Evolutionary conservation across 2,888 invertebrate genomes (phyloP).

Genomic region (Pyrochroa serraticornis): DNA sequence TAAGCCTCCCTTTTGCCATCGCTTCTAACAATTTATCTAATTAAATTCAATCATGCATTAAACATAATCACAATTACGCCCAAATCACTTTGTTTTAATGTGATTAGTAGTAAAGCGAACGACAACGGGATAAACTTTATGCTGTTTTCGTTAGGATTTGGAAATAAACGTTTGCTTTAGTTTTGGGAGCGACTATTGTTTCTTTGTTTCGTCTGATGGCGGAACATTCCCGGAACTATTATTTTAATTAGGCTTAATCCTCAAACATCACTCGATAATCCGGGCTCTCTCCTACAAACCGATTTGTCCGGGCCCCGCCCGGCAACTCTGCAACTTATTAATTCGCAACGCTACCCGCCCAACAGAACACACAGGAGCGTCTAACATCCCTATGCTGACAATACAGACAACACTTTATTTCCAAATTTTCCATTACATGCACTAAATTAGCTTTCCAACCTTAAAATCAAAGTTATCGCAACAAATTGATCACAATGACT

Average conservation of each 20-base stretch:
- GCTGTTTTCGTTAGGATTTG: constrained; percentile 39
- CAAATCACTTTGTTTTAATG: constrained; percentile 52
- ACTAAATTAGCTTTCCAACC: too few relatives aligned
- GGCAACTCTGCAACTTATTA: too few relatives aligned
- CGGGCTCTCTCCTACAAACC: too few relatives aligned
- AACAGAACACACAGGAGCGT: too few relatives aligned
- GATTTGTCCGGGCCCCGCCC: too few relatives aligned
- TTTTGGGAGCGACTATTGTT: constrained; percentile 7
- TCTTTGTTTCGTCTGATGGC: constrained; percentile 7
- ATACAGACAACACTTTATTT: too few relatives aligned
- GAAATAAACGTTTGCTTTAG: constrained; percentile 11
- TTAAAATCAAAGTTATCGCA: too few relatives aligned
- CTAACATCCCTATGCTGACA: too few relatives aligned
- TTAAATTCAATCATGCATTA: constrained; percentile 49
- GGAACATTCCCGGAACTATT: constrained; percentile 19
- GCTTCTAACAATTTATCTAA: constrained; percentile 42
- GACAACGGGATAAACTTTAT: constrained; percentile 43
- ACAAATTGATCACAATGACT: too few relatives aligned
- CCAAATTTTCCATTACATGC: too few relatives aligned
- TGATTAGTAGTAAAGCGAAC: constrained; percentile 46
- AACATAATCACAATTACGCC: constrained; percentile 48
- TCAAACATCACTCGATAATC: too few relatives aligned
- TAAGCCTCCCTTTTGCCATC: constrained; percentile 2
- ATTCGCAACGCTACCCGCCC: too few relatives aligned
- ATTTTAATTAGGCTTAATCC: constrained; percentile 13